Evolutionary conservation across 2,797 vertebrate species (phyloP).

Genomic region (Muscicapa comitata): DNA sequence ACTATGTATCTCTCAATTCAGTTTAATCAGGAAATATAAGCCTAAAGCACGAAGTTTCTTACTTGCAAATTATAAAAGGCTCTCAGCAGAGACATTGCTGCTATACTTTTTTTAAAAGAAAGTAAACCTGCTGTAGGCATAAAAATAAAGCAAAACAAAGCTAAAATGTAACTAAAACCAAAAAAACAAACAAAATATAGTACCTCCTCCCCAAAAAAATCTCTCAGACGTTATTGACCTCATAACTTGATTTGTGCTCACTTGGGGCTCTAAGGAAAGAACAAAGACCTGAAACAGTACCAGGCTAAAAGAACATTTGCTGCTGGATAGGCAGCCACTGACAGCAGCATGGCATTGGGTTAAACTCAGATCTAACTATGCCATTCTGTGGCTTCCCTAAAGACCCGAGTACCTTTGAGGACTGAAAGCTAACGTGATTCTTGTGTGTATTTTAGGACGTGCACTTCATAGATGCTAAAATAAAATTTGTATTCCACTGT

Average conservation of each 20-base stretch:
- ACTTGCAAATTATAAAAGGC: not conserved
- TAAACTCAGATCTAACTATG: not conserved
- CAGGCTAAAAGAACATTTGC: not conserved
- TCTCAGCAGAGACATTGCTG: not conserved
- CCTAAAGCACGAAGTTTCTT: not conserved
- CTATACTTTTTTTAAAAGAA: not conserved
- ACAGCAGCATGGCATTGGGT: rapidly evolving
- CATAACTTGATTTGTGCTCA: not conserved
- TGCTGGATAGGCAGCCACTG: not conserved
- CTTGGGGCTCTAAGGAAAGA: not conserved
- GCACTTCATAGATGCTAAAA: not conserved
- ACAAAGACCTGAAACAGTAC: not conserved
- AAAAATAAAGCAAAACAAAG: not conserved
- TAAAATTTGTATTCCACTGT: not conserved
- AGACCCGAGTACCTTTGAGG: not conserved
- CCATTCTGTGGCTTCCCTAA: not conserved
- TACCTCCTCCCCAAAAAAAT: rapidly evolving
- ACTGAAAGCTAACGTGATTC: not conserved
- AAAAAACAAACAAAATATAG: not conserved
- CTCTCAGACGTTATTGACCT: not conserved
- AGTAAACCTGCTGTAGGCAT: not conserved
- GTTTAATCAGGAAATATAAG: not conserved
- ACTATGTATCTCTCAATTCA: not conserved
- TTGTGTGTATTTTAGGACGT: not conserved
- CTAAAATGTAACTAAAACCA: not conserved